A percentile compares a stretch with the other conserved stretches of the same genome.
Conservation (phyloP, 2,888 invertebrate species). For the Lordiphosa fenestrarum region DNA sequence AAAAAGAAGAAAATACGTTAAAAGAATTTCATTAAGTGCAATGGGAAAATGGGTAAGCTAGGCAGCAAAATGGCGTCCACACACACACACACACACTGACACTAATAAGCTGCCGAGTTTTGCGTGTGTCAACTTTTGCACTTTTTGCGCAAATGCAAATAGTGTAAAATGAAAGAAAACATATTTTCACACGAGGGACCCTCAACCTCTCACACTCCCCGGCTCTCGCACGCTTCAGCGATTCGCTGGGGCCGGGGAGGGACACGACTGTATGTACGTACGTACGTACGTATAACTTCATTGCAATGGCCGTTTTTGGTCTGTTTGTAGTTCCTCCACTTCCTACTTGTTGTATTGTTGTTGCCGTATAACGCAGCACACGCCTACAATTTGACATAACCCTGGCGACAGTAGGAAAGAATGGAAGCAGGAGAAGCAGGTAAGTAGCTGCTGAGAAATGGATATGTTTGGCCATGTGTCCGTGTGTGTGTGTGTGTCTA, state of each 20-base stretch:
- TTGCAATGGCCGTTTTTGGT: slow-evolving; percentile 53
- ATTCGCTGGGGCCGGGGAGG: slow-evolving; percentile 37
- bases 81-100: slow-evolving; percentile 19
- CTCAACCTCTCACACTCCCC: slow-evolving; percentile 18
- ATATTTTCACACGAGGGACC: slow-evolving; percentile 50
- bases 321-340: slow-evolving; percentile 8
- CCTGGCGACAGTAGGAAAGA: slow-evolving; percentile 15
- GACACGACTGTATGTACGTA: slow-evolving; percentile 14
- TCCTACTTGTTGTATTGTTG: background rate
- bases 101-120: slow-evolving; percentile 41
- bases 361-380: slow-evolving; percentile 13
- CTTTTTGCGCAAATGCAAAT: slow-evolving; percentile 68
- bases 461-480: slow-evolving; percentile 2
- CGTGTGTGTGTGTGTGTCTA: slow-evolving; percentile 30
- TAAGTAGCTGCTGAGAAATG: slow-evolving; percentile 7
- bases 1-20: slow-evolving; percentile 30
- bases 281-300: slow-evolving; percentile 43
- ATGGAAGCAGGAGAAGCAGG: background rate
- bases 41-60: slow-evolving; percentile 24
- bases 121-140: slow-evolving; percentile 72
- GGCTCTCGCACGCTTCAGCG: slow-evolving; percentile 52
- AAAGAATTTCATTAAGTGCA: slow-evolving; percentile 70
- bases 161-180: slow-evolving; percentile 58
- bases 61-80: slow-evolving; percentile 65
- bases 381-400: slow-evolving; percentile 50